Conservation (phyloP, 2,113 vertebrate genomes). For the Melanostigma gelatinosum region DNA sequence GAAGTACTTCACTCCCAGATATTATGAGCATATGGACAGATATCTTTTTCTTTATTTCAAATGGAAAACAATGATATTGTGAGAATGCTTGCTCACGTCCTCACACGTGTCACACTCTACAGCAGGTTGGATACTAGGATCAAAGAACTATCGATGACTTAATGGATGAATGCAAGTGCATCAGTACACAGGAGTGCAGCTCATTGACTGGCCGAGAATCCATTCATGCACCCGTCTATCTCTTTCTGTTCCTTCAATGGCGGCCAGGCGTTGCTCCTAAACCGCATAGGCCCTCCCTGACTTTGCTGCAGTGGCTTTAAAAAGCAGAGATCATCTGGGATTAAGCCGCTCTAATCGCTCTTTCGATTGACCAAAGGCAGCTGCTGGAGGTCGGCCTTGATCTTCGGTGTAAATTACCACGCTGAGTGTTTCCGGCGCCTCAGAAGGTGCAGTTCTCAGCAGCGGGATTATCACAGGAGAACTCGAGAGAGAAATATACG, state of each 20-base stretch:
- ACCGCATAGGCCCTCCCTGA: neutral
- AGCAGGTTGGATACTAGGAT: neutral
- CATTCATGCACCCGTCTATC: conserved; percentile 42
- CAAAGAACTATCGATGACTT: conserved; percentile 4
- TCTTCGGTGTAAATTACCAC: conserved; percentile 52
- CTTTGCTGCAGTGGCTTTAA: conserved; percentile 64
- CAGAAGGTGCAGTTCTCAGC: neutral
- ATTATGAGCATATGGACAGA: neutral
- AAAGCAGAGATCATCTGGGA: conserved; percentile 76
- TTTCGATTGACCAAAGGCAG: conserved; percentile 68
- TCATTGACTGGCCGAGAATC: conserved; percentile 50
- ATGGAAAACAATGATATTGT: conserved; percentile 1
- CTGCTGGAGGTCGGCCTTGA: conserved; percentile 61
- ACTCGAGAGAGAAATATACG: conserved; percentile 24
- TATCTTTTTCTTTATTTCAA: neutral
- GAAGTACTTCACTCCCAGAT: neutral
- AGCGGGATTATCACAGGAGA: conserved; percentile 36
- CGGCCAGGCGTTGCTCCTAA: conserved; percentile 1
- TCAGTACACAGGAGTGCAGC: neutral
- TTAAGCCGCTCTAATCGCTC: conserved; percentile 75
- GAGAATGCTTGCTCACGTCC: neutral
- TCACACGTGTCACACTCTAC: too few relatives aligned
- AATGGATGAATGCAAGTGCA: conserved; percentile 24
- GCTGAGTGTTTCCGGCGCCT: neutral
- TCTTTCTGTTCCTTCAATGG: conserved; percentile 7